Percentiles rank a stretch among this genome's conserved stretches.
phyloP scores from a whole-genome alignment of 2,113 vertebrate genomes.

The Passerina amoena region DNA sequence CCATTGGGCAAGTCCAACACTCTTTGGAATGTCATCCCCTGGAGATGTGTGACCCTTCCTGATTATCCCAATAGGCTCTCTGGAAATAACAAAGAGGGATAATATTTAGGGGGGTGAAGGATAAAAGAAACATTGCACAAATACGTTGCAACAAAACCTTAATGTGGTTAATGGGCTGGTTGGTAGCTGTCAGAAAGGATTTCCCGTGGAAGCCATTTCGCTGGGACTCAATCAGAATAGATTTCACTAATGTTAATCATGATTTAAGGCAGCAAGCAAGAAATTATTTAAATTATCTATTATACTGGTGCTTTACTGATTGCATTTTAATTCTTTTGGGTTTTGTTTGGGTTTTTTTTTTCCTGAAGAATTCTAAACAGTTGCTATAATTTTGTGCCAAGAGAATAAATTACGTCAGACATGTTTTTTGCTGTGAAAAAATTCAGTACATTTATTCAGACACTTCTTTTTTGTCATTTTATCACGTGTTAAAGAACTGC shows the following conservation, averaged over 20 bases:
- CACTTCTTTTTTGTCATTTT: not conserved
- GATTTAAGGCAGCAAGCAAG: slow-evolving; percentile 44
- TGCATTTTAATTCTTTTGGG: not conserved
- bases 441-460: not conserved
- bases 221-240: not conserved
- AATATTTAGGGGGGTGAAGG: not conserved
- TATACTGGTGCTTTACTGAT: slow-evolving; percentile 31
- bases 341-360: not conserved
- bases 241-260: slow-evolving; percentile 11
- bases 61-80: not conserved
- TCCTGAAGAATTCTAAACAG: slow-evolving; percentile 9
- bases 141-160: slow-evolving; percentile 12
- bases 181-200: not conserved
- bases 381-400: slow-evolving; percentile 21
- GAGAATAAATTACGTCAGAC: not conserved
- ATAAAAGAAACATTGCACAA: not conserved
- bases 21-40: not conserved
- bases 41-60: not conserved
- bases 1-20: not conserved
- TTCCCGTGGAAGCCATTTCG: slow-evolving; percentile 7
- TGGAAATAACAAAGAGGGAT: not conserved
- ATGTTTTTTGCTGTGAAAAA: not conserved
- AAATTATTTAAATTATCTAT: slow-evolving; percentile 14
- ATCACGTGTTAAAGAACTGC: not conserved
- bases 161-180: not conserved